Base-by-base conservation (phyloP, 2,888 invertebrate genomes). In the Vannuccia rotundouncinata region DNA sequence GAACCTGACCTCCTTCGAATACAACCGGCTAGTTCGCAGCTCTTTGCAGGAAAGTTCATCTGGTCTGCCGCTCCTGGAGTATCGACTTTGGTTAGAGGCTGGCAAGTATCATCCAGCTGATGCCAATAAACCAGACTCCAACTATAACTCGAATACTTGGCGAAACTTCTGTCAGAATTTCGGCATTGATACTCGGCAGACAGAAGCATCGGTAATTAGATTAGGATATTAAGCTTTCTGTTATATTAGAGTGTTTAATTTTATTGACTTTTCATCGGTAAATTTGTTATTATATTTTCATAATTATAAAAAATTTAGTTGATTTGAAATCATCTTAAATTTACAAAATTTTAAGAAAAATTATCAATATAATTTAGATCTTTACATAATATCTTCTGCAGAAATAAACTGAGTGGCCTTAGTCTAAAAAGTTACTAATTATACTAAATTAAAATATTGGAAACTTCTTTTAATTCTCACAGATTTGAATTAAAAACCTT, bases 141-240 rank as follows among this genome's bases (percentile, higher is more conserved):
- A 83, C 79, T 87, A 86, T 81, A 86, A 87, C 84, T 85, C 86
- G 78, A 87, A 87, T 82, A 84, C 87, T 1, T 88, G 88, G 88
- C 82, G 88, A 74, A 87, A 88, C 82, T 87, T 87, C 81, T 82
- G 85, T 59, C 83, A 84, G 74, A 83, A 85, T 27, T 86, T 84
- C 83, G 86, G 86, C 25, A 84, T 87, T 17, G 45, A 45, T 45
- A 45, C 45, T 10, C 45, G 45, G 10, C 45, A 45, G 45, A 45
- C 17, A 17, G 17, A 45, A 45, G 5, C 45, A 45, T 17, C 45
- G 45, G 45, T 45, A 17, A 5, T 5, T 45, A n/a, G n/a, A n/a
- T n/a, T n/a, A n/a, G n/a, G n/a, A 10, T 45, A 10, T 45, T 17
- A 45, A 45, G 17, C 10, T 45, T 45, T 17, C 45, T 45, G 45